Evolutionary conservation across 2,888 invertebrate species (phyloP).

Genomic region (Nemotelus pantherinus): DNA sequence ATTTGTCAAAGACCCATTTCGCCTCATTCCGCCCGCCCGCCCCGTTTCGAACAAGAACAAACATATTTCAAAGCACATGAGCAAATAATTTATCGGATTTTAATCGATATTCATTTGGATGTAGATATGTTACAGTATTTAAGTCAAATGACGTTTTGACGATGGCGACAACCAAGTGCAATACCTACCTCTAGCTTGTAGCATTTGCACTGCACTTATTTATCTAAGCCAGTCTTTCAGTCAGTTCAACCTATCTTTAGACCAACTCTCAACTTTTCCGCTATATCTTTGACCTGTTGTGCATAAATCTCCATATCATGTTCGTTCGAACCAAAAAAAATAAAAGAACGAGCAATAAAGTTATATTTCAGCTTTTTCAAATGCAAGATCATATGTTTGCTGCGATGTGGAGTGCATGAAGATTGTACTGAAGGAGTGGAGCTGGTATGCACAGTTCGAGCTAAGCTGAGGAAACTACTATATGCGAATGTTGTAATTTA

Average conservation of each 20-base stretch:
- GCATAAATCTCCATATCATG: constrained; percentile 36
- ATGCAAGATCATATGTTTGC: not conserved
- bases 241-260: not conserved
- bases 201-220: too few relatives aligned
- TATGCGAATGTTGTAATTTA: constrained; percentile 14
- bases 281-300: constrained; percentile 36
- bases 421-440: not conserved
- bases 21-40: not conserved
- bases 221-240: too few relatives aligned
- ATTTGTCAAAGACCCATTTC: not conserved
- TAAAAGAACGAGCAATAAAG: constrained; percentile 1
- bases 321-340: constrained; percentile 13
- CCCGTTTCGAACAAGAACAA: constrained; percentile 7
- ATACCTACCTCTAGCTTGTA: not conserved
- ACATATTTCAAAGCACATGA: constrained; percentile 4
- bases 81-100: constrained; percentile 37
- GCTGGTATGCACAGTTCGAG: not conserved
- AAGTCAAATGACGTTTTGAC: constrained; percentile 3
- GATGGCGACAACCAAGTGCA: constrained; percentile 2
- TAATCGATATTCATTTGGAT: constrained; percentile 36
- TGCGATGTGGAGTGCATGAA: not conserved
- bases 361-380: constrained; percentile 20
- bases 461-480: not conserved
- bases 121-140: constrained; percentile 15
- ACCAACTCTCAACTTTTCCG: constrained; percentile 3